phyloP scores from a whole-genome alignment of 2,797 vertebrate species.

The Dendrocincla tyrannina region DNA sequence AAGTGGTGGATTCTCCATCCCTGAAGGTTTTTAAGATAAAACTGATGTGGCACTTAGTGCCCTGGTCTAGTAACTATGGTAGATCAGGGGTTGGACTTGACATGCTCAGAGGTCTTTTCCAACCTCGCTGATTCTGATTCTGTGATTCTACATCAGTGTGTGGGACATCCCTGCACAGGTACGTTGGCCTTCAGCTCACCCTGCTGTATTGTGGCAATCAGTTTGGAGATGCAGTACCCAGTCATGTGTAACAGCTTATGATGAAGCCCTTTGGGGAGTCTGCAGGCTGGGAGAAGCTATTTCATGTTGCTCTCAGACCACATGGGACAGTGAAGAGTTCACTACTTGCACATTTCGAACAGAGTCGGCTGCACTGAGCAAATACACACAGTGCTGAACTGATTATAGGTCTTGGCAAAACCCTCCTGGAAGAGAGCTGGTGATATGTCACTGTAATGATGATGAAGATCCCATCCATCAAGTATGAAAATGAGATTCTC shows the following conservation, averaged over 20 bases:
- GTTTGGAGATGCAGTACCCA: not conserved
- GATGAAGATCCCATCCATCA: slow-evolving; percentile 36
- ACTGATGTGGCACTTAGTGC: too few relatives aligned
- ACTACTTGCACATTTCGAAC: not conserved
- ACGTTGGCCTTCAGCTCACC: not conserved
- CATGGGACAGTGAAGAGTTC: not conserved
- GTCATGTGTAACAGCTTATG: not conserved
- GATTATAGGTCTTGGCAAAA: slow-evolving; percentile 25
- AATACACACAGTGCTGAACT: not conserved
- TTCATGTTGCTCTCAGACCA: not conserved
- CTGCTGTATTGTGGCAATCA: not conserved
- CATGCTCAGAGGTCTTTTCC: too few relatives aligned
- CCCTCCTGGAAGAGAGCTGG: slow-evolving; percentile 2
- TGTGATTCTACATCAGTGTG: too few relatives aligned
- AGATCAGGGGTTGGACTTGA: too few relatives aligned
- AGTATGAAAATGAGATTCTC: not conserved
- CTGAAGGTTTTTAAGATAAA: too few relatives aligned
- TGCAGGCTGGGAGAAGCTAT: not conserved
- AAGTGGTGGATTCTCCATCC: too few relatives aligned
- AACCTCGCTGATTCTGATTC: too few relatives aligned
- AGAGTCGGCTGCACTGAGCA: not conserved
- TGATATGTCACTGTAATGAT: not conserved
- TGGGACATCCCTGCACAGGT: not conserved
- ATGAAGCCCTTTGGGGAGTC: not conserved
- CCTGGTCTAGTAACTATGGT: too few relatives aligned